Evolutionary conservation across 2,888 invertebrate genomes (phyloP).

Genomic region (Chesias legatella): DNA sequence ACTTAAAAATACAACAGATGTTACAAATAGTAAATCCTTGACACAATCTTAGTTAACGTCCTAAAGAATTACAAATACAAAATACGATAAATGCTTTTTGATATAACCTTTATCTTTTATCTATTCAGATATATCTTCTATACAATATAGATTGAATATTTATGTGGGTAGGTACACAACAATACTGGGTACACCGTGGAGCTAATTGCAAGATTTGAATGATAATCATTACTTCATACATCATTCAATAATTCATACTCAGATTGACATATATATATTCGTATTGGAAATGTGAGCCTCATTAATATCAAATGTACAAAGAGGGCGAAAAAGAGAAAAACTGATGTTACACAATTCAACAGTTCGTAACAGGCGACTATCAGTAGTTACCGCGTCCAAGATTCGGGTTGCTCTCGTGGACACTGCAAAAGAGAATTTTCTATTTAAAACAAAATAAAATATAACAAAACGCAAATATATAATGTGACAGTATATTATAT

Average conservation of each 20-base stretch:
- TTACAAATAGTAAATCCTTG: conserved; percentile 67
- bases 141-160: too few species aligned
- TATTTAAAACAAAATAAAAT: conserved; percentile 6
- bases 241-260: too few species aligned
- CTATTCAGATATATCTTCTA: conserved; percentile 6
- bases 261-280: conserved; percentile 5
- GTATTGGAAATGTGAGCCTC: conserved; percentile 10
- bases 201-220: too few species aligned
- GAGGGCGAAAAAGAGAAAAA: conserved; percentile 24
- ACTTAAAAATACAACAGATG: conserved; percentile 71
- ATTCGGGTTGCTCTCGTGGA: conserved; percentile 83
- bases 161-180: too few species aligned
- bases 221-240: too few species aligned
- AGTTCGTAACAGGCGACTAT: conserved; percentile 28
- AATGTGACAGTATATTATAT: too few species aligned
- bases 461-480: too few species aligned
- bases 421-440: conserved; percentile 66
- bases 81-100: conserved; percentile 62
- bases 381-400: conserved; percentile 78
- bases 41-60: conserved; percentile 49
- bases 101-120: conserved; percentile 30
- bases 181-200: too few species aligned
- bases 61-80: conserved; percentile 45
- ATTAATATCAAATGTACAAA: conserved; percentile 34
- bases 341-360: conserved; percentile 1